phyloP scores from a whole-genome alignment of 2,113 vertebrate genomes.

The Bufo gargarizans region DNA sequence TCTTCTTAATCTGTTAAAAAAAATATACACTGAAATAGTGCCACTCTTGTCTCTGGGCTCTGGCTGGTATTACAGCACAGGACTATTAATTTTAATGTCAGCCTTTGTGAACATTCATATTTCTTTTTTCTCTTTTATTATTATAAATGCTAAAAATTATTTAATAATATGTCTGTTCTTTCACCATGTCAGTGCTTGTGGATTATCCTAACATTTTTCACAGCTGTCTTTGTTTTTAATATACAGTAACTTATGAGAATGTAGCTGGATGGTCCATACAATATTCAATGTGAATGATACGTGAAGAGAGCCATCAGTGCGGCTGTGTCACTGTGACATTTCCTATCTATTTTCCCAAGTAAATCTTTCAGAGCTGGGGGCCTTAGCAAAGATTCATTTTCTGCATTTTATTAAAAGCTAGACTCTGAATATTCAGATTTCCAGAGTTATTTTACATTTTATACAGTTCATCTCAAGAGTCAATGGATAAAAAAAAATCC shows the following conservation, averaged over 20 bases:
- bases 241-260: background rate
- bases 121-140: too few species aligned
- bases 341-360: slow-evolving; percentile 42
- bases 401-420: slow-evolving; percentile 31
- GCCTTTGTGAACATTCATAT: too few species aligned
- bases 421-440: slow-evolving; percentile 51
- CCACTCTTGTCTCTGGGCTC: too few species aligned
- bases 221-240: background rate
- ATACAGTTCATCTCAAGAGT: slow-evolving; percentile 60
- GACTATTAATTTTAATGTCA: too few species aligned
- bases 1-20: too few species aligned
- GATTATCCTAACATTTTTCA: background rate
- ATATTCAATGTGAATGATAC: slow-evolving; percentile 12
- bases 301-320: background rate
- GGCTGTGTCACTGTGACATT: slow-evolving; percentile 16
- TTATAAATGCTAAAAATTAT: too few species aligned
- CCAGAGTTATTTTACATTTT: slow-evolving; percentile 47
- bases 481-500: slow-evolving; percentile 60
- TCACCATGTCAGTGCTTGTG: background rate
- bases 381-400: slow-evolving; percentile 48
- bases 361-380: slow-evolving; percentile 42
- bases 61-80: too few species aligned
- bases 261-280: background rate
- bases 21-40: too few species aligned
- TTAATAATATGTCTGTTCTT: too few species aligned